Evolutionary conservation across 2,888 invertebrate species (phyloP).

Genomic region (Globia sparganii): DNA sequence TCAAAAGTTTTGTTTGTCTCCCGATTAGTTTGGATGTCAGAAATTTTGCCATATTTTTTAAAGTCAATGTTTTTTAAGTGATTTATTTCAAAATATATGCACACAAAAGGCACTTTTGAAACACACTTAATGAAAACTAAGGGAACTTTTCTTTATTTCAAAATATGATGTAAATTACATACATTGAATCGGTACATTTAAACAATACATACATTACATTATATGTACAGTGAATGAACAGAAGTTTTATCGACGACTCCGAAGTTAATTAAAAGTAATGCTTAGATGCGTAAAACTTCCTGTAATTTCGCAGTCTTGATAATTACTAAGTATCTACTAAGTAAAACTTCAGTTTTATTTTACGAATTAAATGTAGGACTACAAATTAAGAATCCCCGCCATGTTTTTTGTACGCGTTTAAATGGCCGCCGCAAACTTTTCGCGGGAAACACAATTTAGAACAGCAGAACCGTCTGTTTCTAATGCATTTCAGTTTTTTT

Average conservation of each 20-base stretch:
- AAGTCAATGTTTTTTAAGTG: no score
- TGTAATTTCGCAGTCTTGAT: neutral
- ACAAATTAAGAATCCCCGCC: constrained; percentile 71
- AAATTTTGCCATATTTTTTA: constrained; percentile 4
- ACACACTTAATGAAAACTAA: constrained; percentile 16
- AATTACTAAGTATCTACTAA: constrained; percentile 3
- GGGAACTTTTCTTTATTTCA: neutral
- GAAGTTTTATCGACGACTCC: neutral
- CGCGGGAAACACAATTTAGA: constrained; percentile 56
- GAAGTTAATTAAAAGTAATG: neutral
- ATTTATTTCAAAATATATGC: no score
- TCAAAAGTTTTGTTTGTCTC: constrained; percentile 40
- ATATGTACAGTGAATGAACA: neutral
- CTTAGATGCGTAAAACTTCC: neutral
- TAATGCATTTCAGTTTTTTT: constrained; percentile 33
- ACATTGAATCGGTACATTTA: no score
- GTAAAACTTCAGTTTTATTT: constrained; percentile 17
- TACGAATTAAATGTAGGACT: constrained; percentile 63
- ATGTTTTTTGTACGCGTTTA: constrained; percentile 71
- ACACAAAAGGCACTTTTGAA: no score
- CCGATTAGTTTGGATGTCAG: constrained; percentile 37
- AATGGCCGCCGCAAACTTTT: constrained; percentile 73
- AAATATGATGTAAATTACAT: neutral
- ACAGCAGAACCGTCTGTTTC: constrained; percentile 43
- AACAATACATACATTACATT: no score